phyloP scores from a whole-genome alignment of 2,888 invertebrate species.

The Agrotis clavis region DNA sequence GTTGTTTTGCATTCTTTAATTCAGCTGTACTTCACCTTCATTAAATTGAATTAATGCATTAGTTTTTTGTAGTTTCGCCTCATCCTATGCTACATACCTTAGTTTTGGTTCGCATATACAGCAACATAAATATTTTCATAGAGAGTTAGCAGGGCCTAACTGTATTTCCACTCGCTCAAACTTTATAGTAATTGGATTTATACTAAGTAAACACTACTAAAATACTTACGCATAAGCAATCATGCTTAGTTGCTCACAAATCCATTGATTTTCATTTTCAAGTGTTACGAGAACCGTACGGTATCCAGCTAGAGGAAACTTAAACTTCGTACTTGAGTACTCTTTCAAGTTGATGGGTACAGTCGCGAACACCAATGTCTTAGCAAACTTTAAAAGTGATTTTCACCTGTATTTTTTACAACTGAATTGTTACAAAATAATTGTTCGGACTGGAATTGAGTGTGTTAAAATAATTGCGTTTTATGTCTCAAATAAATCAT shows the following conservation, averaged over 20 bases:
- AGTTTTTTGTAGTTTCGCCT: neutral
- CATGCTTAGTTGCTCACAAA: slow-evolving; percentile 31
- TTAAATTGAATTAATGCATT: neutral
- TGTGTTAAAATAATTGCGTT: no score
- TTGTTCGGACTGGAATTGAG: no score
- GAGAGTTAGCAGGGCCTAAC: slow-evolving; percentile 10
- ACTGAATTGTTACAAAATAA: no score
- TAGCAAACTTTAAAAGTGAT: neutral
- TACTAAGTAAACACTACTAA: slow-evolving; percentile 41
- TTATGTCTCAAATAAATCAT: no score
- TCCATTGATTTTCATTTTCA: slow-evolving; percentile 42
- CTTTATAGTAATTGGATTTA: slow-evolving; percentile 31
- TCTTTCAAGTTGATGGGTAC: slow-evolving; percentile 26
- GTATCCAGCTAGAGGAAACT: slow-evolving; percentile 33
- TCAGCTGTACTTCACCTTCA: neutral
- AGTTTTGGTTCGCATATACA: neutral
- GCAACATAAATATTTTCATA: slow-evolving; percentile 1
- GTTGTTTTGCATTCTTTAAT: no score
- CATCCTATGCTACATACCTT: neutral
- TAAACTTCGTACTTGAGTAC: slow-evolving; percentile 40
- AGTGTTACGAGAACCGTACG: slow-evolving; percentile 49
- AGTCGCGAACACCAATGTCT: neutral
- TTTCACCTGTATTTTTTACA: neutral
- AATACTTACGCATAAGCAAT: slow-evolving; percentile 25
- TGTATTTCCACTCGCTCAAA: slow-evolving; percentile 11